phyloP scores from a whole-genome alignment of 2,113 vertebrate species.

The Phalacrocorax carbo region DNA sequence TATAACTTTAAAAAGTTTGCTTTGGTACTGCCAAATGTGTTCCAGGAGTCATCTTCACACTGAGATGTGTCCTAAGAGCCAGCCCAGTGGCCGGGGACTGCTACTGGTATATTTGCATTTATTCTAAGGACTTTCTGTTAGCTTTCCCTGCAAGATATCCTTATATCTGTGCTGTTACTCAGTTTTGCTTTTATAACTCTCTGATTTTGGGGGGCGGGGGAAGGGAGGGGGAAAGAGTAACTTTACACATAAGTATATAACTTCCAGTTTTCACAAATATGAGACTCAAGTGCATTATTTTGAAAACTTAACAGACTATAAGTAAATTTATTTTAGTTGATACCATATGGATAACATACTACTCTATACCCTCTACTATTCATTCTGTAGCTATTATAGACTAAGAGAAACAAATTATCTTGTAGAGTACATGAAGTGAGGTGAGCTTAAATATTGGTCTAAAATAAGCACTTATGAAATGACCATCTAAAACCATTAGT shows the following conservation, averaged over 20 bases:
- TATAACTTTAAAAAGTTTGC: not conserved
- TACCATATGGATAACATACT: too few species aligned
- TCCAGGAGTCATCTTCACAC: not conserved
- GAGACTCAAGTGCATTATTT: not conserved
- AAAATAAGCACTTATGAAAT: not conserved
- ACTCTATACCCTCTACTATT: not conserved
- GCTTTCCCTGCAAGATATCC: not conserved
- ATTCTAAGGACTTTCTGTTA: not conserved
- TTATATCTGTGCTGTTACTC: not conserved
- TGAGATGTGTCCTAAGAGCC: not conserved
- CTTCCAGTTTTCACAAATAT: not conserved
- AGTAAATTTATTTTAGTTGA: not conserved
- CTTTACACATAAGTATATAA: not conserved
- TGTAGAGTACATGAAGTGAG: not conserved
- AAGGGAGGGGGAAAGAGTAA: not conserved
- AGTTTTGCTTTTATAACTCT: not conserved
- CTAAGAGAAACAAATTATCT: not conserved
- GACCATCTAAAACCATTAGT: not conserved
- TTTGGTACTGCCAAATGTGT: not conserved
- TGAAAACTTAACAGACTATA: not conserved
- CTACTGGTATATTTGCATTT: not conserved
- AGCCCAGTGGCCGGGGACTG: not conserved
- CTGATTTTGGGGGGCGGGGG: not conserved
- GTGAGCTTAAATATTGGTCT: not conserved
- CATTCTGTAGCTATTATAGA: not conserved